Evolutionary conservation across 2,888 invertebrate species (phyloP).

Genomic region (Chrysolina haemoptera): DNA sequence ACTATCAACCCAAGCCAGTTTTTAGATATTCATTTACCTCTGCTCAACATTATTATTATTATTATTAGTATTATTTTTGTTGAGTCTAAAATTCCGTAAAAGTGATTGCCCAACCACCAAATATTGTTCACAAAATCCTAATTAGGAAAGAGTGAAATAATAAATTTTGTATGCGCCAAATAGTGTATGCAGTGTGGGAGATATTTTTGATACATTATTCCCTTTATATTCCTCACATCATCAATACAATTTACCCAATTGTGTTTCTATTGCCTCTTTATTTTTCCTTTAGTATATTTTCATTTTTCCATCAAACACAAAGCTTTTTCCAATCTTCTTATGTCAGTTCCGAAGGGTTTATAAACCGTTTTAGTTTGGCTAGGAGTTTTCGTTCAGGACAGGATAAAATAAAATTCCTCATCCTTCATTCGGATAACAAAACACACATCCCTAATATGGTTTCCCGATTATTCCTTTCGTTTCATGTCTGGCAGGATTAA

Average conservation of each 20-base stretch:
- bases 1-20: no score
- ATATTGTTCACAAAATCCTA: no score
- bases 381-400: background rate
- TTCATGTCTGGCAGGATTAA: slow-evolving; percentile 21
- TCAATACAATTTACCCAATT: background rate
- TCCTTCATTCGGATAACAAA: background rate
- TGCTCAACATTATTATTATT: no score
- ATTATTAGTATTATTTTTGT: no score
- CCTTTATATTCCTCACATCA: no score
- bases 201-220: no score
- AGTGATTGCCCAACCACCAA: no score
- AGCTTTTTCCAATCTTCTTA: background rate
- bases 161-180: no score
- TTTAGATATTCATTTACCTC: no score
- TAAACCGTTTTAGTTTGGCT: background rate
- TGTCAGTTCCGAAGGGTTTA: background rate
- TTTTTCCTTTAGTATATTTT: background rate
- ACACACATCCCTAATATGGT: slow-evolving; percentile 25
- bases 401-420: slow-evolving; percentile 5
- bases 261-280: background rate
- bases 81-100: no score
- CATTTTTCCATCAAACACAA: background rate
- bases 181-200: no score
- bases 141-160: no score
- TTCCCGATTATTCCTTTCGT: slow-evolving; percentile 22